Conservation (phyloP, 2,113 vertebrate genomes). For the Cryptotis parvus region DNA sequence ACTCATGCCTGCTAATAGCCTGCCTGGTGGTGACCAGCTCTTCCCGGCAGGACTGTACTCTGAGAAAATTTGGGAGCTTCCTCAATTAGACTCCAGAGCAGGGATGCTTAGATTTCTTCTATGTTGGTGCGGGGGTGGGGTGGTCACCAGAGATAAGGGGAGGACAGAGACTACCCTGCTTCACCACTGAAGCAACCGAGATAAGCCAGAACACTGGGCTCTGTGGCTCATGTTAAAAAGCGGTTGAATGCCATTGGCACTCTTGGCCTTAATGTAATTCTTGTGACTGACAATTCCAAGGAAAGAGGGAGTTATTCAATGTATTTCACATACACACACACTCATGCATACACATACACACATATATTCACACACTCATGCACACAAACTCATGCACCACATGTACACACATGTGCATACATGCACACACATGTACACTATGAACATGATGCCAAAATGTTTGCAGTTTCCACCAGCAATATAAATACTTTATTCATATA, state of each 20-base stretch:
- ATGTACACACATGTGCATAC: not conserved
- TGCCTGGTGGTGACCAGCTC: not conserved
- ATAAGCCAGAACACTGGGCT: not conserved
- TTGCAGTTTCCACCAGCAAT: not conserved
- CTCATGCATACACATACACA: too few species aligned
- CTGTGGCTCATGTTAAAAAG: not conserved
- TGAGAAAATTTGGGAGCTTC: not conserved
- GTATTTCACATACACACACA: not conserved
- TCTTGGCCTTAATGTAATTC: not conserved
- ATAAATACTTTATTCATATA: not conserved
- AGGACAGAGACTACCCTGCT: not conserved
- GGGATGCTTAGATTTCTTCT: not conserved
- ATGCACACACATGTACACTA: not conserved
- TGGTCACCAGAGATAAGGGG: not conserved
- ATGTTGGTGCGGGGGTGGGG: not conserved
- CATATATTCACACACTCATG: too few species aligned
- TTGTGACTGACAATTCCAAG: not conserved
- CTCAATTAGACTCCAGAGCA: not conserved
- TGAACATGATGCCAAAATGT: not conserved
- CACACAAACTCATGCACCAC: too few species aligned
- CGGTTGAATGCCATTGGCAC: not conserved
- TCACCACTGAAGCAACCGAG: too few species aligned
- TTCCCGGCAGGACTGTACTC: not conserved
- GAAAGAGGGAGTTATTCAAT: not conserved
- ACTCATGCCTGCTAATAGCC: not conserved